phyloP scores from a whole-genome alignment of 2,797 vertebrate species.

The Oreonectes daqikongensis region DNA sequence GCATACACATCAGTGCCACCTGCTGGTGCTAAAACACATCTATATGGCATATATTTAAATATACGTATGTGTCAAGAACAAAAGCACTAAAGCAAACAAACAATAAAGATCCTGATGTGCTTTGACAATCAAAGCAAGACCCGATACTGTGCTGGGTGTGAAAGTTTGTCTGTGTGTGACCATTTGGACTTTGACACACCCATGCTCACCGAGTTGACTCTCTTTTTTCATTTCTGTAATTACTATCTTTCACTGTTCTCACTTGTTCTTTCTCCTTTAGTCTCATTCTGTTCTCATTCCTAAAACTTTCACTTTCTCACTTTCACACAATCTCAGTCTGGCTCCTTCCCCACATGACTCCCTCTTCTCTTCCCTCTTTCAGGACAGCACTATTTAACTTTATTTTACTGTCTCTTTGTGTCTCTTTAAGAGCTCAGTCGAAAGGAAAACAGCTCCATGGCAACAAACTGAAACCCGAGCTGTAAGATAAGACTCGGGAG shows the following conservation, averaged over 20 bases:
- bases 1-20: not conserved
- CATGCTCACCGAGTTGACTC: constrained; percentile 5
- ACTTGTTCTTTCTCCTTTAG: not conserved
- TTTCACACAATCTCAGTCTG: not conserved
- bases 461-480: constrained; percentile 57
- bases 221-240: constrained; percentile 8
- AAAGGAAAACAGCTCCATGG: constrained; percentile 56
- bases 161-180: not conserved
- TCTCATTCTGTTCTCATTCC: not conserved
- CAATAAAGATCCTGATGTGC: not conserved
- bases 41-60: not conserved
- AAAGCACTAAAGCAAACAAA: not conserved
- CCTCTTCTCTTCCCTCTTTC: too few species aligned
- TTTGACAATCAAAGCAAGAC: not conserved
- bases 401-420: constrained; percentile 20
- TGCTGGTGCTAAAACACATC: not conserved
- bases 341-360: not conserved
- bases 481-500: constrained; percentile 35
- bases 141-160: not conserved
- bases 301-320: not conserved
- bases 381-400: constrained; percentile 10
- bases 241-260: constrained; percentile 2
- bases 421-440: constrained; percentile 37
- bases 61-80: not conserved
- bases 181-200: constrained; percentile 15